Base-by-base conservation (phyloP, 2,113 vertebrate species). In the Scartelaos histophorus region DNA sequence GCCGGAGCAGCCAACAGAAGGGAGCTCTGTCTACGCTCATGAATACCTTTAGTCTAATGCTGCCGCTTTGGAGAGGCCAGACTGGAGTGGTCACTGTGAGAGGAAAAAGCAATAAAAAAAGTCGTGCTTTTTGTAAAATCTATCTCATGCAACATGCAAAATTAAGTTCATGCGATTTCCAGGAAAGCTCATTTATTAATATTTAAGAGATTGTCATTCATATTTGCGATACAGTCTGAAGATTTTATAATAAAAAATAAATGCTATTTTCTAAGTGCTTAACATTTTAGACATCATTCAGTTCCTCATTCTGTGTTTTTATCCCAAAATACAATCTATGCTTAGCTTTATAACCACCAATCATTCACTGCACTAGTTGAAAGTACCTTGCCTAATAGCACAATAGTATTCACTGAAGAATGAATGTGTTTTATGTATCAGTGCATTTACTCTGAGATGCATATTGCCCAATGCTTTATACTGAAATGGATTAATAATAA, bases 31-130 rank as follows among this genome's bases (percentile, higher is more conserved):
- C 82, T 73, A 46, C 71, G 73, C 80, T 80, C 70, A 86, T 87
- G 86, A 90, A 91, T 87, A 90, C 85, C 88, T 87, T 85, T 76
- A 70, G 77, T 69, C 84, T 82, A 81, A 85, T 78, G 46, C 61
- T 69, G 73, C 66, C 78, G 81, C 81, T 72, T 82, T 80, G 71
- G 78, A 86, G 82, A 80, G 72, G 75, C 76, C 78, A 34, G 73
- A 75, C 79, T 77, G 82, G 78, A 79, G 65, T 3, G 13, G 78
- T 67, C 73, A 71, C 71, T 69, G 66, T 71, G 72, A 24, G 22
- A 51, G 68, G 56, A 66, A 77, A 81, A 56, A 66, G 21, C 49
- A 13, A 11, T n/a, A 22, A 70, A 76, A 64, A 24, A 47, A 51
- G 67, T 51, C n/a, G 25, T 70, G 13, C 58, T 19, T 62, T 80